Evolutionary conservation across 1,140 invertebrate genomes (phyloP), one percentile per base, ranked within the genome.

Genomic region (Ylistrum balloti): DNA sequence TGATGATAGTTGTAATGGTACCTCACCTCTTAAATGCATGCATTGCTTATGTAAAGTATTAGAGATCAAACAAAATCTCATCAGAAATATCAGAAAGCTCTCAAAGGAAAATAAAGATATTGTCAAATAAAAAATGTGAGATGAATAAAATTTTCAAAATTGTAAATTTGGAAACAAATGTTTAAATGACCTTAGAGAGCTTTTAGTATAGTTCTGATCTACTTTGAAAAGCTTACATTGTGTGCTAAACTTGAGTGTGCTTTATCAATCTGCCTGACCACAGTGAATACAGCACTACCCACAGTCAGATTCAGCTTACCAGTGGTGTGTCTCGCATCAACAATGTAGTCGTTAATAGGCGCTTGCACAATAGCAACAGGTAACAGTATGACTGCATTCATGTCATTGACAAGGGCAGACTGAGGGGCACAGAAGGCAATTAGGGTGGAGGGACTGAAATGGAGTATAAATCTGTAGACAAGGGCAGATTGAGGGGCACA

Each of bases 241-340:
- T 38, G 35, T 38, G 35, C 13, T 38, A 38, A 38, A 38, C 35
- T 13, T 13, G 5, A 38, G 13, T 38, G 5, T 38, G 35, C n/a
- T 28, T 17, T 74, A 3, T 74, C 28, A n/a, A 28, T 74, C 9
- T 74, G 17, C 35, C 9, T 74, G 1, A 74, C 56, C 3, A 28
- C 56, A 74, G 56, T 74, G 56, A 74, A 74, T 74, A 74, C n/a
- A 74, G 56, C 56, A 74, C 56, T 5, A 74, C 56, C 28, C 56
- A 74, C 56, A 74, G 56, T 74, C 56, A 74, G 56, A n/a, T 74
- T 17, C 56, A 74, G 56, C 56, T 74, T 11, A 28, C 56, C 7
- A 74, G 56, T n/a, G 56, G 56, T n/a, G 56, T 74, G 22, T 74
- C 56, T 28, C 56, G 56, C 56, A 74, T 74, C 22, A 74, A 74